phyloP scores from a whole-genome alignment of 2,113 vertebrate genomes.

The Dromiciops gliroides region DNA sequence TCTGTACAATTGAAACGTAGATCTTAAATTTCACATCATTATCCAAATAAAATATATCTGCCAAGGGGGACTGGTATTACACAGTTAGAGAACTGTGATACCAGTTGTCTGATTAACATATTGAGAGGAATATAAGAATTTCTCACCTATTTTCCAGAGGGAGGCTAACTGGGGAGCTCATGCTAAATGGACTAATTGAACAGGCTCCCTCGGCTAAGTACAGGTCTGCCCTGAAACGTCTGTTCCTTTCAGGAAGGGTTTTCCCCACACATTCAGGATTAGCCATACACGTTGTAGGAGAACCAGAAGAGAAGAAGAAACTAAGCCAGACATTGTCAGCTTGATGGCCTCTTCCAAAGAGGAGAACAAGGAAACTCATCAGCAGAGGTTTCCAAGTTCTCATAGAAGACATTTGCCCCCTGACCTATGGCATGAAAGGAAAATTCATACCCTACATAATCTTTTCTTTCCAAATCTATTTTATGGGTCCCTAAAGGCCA shows the following conservation, averaged over 20 bases:
- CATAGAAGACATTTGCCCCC: background rate
- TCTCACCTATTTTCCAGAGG: constrained; percentile 87
- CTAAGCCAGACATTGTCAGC: background rate
- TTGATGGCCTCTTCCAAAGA: background rate
- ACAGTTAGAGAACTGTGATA: constrained; percentile 88
- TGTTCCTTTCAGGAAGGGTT: constrained; percentile 60
- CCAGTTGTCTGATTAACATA: constrained; percentile 91
- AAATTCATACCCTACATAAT: background rate
- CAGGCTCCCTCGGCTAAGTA: constrained; percentile 75
- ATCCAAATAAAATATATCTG: constrained; percentile 94
- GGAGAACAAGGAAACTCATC: background rate
- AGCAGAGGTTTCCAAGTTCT: background rate
- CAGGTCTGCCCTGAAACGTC: constrained; percentile 69
- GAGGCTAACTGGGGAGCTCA: constrained; percentile 82
- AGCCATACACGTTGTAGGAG: constrained; percentile 68
- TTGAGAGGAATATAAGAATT: constrained; percentile 89
- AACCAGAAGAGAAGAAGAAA: constrained; percentile 41
- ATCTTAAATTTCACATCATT: constrained; percentile 99
- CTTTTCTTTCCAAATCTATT: constrained; percentile 25
- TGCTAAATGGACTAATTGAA: constrained; percentile 86
- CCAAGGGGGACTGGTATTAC: constrained; percentile 91
- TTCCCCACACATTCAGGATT: constrained; percentile 54
- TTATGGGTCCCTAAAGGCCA: background rate
- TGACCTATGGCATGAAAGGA: background rate
- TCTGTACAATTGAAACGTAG: constrained; percentile 93